phyloP scores from a whole-genome alignment of 2,888 invertebrate species.

The Leptinotarsa tumamoca region DNA sequence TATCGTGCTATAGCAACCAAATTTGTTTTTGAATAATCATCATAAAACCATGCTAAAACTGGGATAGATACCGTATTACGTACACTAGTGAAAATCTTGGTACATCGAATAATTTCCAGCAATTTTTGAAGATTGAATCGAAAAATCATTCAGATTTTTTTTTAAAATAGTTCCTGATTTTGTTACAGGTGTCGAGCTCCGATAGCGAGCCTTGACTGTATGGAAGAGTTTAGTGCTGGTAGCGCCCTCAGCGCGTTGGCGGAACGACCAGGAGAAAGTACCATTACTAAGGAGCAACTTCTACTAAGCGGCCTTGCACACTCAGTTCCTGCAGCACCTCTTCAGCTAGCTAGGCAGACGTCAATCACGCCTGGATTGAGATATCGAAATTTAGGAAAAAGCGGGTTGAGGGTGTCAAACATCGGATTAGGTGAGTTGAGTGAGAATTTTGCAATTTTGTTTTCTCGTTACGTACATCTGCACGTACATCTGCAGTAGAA shows the following conservation, averaged over 20 bases:
- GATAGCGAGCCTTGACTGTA: constrained; percentile 92
- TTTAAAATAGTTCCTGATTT: neutral
- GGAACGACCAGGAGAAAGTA: constrained; percentile 66
- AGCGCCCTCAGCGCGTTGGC: constrained; percentile 67
- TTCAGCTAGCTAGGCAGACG: constrained; percentile 74
- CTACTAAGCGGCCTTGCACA: constrained; percentile 65
- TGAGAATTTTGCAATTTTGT: too few relatives aligned
- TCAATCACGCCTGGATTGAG: constrained; percentile 84
- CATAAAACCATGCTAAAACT: too few relatives aligned
- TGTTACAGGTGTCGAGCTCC: constrained; percentile 86
- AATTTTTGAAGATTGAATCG: too few relatives aligned
- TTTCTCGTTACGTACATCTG: too few relatives aligned
- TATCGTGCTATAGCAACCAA: too few relatives aligned
- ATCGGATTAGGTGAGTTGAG: constrained; percentile 81
- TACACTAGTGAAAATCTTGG: too few relatives aligned
- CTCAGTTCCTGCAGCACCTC: constrained; percentile 58
- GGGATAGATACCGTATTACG: too few relatives aligned
- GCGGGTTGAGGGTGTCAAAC: constrained; percentile 93
- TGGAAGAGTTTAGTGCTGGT: constrained; percentile 90
- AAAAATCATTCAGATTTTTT: too few relatives aligned
- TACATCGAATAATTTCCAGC: too few relatives aligned
- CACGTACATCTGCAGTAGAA: too few relatives aligned
- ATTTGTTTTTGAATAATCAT: too few relatives aligned
- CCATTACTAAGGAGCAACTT: constrained; percentile 71
- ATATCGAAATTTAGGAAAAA: constrained; percentile 95